Evolutionary conservation across 2,888 invertebrate species (phyloP).

Genomic region (Meiosimyza platycephala): DNA sequence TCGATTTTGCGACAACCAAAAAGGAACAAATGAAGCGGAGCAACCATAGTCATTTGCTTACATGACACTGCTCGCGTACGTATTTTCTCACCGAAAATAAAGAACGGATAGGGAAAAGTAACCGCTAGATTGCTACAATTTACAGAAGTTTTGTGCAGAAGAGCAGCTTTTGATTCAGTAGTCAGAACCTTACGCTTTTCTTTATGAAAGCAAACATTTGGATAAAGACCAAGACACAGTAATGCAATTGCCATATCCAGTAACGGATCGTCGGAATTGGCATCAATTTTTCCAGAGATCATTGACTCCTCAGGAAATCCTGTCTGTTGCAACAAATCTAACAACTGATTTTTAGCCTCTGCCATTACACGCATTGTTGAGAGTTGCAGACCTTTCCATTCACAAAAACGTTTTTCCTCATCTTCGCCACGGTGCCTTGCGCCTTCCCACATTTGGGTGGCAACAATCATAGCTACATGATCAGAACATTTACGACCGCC

Average conservation of each 20-base stretch:
- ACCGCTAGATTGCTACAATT: slow-evolving; percentile 89
- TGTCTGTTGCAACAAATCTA: slow-evolving; percentile 75
- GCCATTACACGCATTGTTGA: slow-evolving; percentile 91
- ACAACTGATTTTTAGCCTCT: slow-evolving; percentile 86
- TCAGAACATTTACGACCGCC: slow-evolving; percentile 91
- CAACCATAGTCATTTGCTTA: slow-evolving; percentile 96
- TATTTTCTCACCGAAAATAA: slow-evolving; percentile 98
- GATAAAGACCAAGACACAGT: slow-evolving; percentile 92
- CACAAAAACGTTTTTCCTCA: slow-evolving; percentile 88
- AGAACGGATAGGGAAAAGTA: slow-evolving; percentile 91
- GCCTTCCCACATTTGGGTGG: slow-evolving; percentile 85
- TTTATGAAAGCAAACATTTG: slow-evolving; percentile 95
- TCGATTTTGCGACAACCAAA: slow-evolving; percentile 86
- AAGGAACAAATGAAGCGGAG: slow-evolving; percentile 90
- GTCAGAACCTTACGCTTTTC: slow-evolving; percentile 96
- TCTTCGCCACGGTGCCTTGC: slow-evolving; percentile 77
- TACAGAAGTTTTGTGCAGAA: slow-evolving; percentile 97
- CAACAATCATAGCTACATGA: slow-evolving; percentile 94
- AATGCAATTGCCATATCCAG: slow-evolving; percentile 87
- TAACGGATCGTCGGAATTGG: slow-evolving; percentile 79
- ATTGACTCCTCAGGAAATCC: slow-evolving; percentile 94
- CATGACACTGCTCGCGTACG: slow-evolving; percentile 95
- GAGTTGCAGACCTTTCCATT: slow-evolving; percentile 88
- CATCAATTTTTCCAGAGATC: slow-evolving; percentile 79
- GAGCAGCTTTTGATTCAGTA: slow-evolving; percentile 92